Evolutionary conservation across 2,888 invertebrate species (phyloP).

Genomic region (Entomobrya proxima): DNA sequence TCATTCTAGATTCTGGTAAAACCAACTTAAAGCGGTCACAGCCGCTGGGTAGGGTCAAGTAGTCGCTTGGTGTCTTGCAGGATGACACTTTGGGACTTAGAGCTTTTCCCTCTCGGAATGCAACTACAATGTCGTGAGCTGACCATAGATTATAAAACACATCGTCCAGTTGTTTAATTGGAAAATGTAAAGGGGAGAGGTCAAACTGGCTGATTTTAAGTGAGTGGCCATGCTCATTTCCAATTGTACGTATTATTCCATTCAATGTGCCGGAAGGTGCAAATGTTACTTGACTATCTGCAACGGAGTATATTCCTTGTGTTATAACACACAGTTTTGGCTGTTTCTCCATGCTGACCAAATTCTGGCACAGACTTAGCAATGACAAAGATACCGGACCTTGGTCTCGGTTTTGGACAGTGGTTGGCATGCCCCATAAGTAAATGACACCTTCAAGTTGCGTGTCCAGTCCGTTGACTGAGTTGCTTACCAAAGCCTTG

Average conservation of each 20-base stretch:
- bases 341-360: not conserved
- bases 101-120: not conserved
- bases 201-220: not conserved
- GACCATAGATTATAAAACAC: conserved; percentile 22
- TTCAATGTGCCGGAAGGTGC: not conserved
- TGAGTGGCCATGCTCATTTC: not conserved
- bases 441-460: conserved; percentile 29
- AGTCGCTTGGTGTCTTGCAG: not conserved
- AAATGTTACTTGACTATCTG: not conserved
- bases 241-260: not conserved
- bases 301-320: not conserved
- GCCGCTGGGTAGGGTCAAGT: conserved; percentile 11
- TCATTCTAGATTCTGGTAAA: conserved; percentile 18
- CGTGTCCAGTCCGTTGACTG: not conserved
- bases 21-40: conserved; percentile 15
- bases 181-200: not conserved
- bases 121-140: not conserved
- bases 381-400: not conserved
- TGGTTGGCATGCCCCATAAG: conserved; percentile 29
- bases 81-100: not conserved
- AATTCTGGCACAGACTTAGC: not conserved
- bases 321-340: not conserved
- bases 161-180: not conserved
- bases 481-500: not conserved
- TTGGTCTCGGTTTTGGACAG: not conserved